Evolutionary conservation across 2,888 invertebrate species (phyloP), one percentile per base, ranked within the genome.

Genomic region (Hirtodrosophila cameraria): DNA sequence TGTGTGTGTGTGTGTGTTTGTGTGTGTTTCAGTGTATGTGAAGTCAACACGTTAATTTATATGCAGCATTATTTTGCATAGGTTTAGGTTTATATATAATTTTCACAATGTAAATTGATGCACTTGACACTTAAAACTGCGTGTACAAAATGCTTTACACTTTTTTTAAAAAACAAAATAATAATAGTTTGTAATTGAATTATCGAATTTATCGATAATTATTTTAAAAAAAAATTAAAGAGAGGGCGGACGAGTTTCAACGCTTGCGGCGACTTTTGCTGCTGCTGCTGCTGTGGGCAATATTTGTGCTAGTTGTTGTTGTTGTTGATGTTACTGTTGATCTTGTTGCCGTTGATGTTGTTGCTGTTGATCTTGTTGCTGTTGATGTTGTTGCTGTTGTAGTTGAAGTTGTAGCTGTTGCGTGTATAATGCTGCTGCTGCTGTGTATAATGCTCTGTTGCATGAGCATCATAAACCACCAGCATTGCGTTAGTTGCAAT

Each of bases 391-490:
- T n/a, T 15, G 31, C 12, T 16, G n/a, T n/a, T n/a, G n/a, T n/a
- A n/a, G n/a, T n/a, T n/a, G n/a, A n/a, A 20, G 33, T 5, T 39
- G 41, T 5, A 43, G 49, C 8, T 45, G 43, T 28, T 38, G 39
- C 42, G 3, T 52, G 52, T 46, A 59, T 30, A 16, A 48, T 46
- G 66, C 45, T 54, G 50, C 48, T 63, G 72, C 43, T 72, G 49
- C 55, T 78, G 60, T 68, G 82, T 58, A 73, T 86, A 38, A 70
- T 88, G 49, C 88, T 89, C 67, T 89, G 89, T 58, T 90, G 90
- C 82, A 90, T 88, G 60, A 90, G 83, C 74, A 90, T 75, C 82
- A 88, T 88, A 57, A 89, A 88, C 90, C 90, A 90, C 89, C 89
- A 80, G 36, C 83, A 89, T 52, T 89, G 88, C n/a, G 88, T 89